phyloP scores from a whole-genome alignment of 2,797 vertebrate genomes.

The Caiman crocodilus region DNA sequence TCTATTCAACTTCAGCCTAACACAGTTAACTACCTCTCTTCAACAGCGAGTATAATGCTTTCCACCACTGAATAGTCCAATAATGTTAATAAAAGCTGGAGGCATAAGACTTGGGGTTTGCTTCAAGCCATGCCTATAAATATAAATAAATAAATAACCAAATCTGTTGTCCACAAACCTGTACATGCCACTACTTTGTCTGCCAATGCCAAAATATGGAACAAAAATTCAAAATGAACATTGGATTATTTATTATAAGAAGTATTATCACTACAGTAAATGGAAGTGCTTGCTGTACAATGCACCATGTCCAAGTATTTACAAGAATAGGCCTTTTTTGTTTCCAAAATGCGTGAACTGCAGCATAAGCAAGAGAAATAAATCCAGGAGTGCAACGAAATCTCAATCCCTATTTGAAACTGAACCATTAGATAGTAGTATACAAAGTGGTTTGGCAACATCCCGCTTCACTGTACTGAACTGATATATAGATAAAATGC shows the following conservation, averaged over 20 bases:
- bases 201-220: slow-evolving; percentile 8
- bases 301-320: not conserved
- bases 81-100: slow-evolving; percentile 45
- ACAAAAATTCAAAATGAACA: not conserved
- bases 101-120: slow-evolving; percentile 24
- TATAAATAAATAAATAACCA: slow-evolving; percentile 40
- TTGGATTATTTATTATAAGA: not conserved
- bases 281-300: slow-evolving; percentile 15
- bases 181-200: not conserved
- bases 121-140: not conserved
- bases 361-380: not conserved
- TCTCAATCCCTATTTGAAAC: not conserved
- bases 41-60: not conserved
- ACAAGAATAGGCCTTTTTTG: not conserved
- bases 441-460: not conserved
- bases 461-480: not conserved
- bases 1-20: no score
- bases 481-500: not conserved
- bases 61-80: slow-evolving; percentile 53
- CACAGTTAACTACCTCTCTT: no score
- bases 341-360: not conserved
- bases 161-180: not conserved
- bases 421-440: not conserved
- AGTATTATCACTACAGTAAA: not conserved
- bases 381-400: not conserved